Percentiles rank a stretch among this genome's conserved stretches.
Evolutionary conservation across 2,797 vertebrate species (phyloP).

Genomic region (Pangasius sanitwongsei): DNA sequence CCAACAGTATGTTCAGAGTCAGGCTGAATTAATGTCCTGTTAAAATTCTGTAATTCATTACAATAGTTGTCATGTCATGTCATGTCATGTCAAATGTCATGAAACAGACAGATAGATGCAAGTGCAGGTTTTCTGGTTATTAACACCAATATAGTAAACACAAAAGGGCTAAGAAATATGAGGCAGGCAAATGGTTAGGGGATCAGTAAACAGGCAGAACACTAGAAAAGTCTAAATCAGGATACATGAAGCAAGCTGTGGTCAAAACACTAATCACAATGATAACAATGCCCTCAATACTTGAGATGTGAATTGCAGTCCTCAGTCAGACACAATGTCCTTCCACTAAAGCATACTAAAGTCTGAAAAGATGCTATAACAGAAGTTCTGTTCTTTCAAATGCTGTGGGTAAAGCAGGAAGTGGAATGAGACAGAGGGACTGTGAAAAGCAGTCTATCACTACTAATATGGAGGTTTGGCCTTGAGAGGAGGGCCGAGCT

Average conservation of each 20-base stretch:
- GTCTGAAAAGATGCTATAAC: background rate
- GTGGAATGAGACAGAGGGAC: background rate
- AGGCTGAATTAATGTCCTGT: background rate
- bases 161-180: background rate
- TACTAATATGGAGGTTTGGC: background rate
- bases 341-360: too few relatives aligned
- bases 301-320: background rate
- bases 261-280: background rate
- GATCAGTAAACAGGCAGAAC: background rate
- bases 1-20: background rate
- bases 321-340: background rate
- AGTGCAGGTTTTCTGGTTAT: background rate
- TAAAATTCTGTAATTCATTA: background rate
- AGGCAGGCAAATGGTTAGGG: background rate
- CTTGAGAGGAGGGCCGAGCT: background rate
- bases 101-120: background rate
- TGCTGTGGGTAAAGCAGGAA: background rate
- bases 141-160: background rate
- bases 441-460: background rate
- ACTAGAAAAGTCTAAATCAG: background rate
- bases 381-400: background rate
- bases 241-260: background rate
- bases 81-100: background rate
- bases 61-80: background rate
- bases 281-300: background rate